These are phyloP conservation scores for Schizopygopsis pylzovi DNA, from an alignment of 2,797 vertebrate species.

Conservation along the genomic window DNA sequence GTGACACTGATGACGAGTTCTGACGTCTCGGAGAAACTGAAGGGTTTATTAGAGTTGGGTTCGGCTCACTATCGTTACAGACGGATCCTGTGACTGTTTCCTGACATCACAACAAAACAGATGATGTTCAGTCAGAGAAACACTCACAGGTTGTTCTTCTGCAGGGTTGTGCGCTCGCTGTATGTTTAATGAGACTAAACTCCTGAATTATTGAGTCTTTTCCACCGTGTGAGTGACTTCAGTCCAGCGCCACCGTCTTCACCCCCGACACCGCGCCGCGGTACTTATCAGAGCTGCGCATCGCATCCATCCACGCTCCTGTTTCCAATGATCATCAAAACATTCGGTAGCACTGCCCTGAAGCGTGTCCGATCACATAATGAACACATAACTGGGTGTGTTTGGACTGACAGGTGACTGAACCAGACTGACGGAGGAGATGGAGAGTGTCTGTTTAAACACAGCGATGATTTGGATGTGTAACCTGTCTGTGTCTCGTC, in stretches of 20 bases:
- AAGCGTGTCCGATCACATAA: no score
- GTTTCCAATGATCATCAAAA: neutral
- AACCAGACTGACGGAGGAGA: no score
- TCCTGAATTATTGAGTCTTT: constrained; percentile 60
- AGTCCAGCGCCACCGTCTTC: neutral
- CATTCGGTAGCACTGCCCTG: no score
- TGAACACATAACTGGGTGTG: no score
- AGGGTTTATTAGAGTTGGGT: neutral
- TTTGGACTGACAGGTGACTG: no score
- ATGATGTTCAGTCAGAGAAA: neutral
- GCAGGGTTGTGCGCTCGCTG: constrained; percentile 54
- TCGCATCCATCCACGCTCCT: neutral
- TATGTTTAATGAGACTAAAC: constrained; percentile 58
- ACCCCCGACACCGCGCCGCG: constrained; percentile 28
- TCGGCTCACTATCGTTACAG: neutral
- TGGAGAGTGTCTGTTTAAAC: neutral
- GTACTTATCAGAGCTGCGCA: neutral
- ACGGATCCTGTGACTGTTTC: neutral
- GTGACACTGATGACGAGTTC: neutral
- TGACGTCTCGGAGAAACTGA: neutral
- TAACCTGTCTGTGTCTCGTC: neutral
- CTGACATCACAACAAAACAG: neutral
- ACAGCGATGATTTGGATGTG: neutral
- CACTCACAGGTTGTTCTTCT: neutral
- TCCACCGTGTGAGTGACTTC: constrained; percentile 43